Conservation (phyloP, 2,797 vertebrate genomes). For the Crypturellus tataupa region DNA sequence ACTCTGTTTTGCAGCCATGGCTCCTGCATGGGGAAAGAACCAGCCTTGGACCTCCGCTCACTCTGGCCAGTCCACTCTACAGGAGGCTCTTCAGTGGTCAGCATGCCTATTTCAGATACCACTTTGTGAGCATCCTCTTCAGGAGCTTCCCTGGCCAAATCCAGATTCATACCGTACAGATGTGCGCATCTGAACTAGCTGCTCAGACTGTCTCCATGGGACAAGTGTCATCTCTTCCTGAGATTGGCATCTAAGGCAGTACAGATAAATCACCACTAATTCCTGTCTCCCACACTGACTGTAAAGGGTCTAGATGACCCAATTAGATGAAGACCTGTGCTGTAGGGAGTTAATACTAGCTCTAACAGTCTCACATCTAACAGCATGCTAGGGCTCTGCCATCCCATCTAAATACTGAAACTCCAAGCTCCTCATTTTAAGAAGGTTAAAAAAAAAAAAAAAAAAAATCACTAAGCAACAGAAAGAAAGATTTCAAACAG, state of each 20-base stretch:
- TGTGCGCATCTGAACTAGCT: background rate
- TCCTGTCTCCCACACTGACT: background rate
- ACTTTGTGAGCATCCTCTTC: background rate
- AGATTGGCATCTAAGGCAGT: background rate
- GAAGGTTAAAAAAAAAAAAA: too few species aligned
- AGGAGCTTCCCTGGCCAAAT: background rate
- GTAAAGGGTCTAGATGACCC: background rate
- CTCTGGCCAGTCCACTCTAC: accelerated
- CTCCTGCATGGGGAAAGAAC: background rate
- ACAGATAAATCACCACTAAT: background rate
- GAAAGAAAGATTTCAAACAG: background rate
- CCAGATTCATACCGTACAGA: background rate
- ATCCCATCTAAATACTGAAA: background rate
- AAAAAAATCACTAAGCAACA: background rate
- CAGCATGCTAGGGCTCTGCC: background rate
- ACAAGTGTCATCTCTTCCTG: background rate
- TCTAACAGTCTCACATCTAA: background rate
- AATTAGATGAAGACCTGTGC: background rate
- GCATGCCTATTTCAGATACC: background rate
- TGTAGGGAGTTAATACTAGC: background rate
- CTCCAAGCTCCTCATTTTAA: accelerated
- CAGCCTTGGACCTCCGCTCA: background rate
- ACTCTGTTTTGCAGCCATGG: accelerated
- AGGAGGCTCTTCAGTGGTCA: too few species aligned
- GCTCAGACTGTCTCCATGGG: background rate